Conservation (phyloP, 2,113 vertebrate species). For the Cacatua alba region DNA sequence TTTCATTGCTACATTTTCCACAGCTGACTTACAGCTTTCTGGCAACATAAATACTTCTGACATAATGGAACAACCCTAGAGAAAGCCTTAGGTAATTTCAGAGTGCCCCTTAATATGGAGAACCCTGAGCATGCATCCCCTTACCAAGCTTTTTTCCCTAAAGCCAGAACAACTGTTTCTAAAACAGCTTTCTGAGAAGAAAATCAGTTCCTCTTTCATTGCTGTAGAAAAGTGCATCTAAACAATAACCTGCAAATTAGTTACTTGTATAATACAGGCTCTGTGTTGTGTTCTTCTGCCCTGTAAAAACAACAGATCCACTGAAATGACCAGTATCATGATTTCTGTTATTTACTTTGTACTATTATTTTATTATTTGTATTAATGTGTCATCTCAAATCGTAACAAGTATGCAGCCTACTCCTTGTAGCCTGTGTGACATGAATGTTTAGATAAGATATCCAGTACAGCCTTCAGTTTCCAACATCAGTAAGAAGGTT, state of each 20-base stretch:
- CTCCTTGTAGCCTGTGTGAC: rapidly evolving
- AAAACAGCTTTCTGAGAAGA: neutral
- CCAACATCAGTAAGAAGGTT: neutral
- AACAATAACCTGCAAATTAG: neutral
- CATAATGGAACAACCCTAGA: slow-evolving; percentile 45
- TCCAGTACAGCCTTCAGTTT: neutral
- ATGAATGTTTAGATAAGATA: rapidly evolving
- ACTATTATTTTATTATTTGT: neutral
- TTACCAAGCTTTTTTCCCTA: neutral
- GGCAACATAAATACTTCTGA: slow-evolving; percentile 43
- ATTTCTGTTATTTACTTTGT: neutral
- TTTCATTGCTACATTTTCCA: slow-evolving; percentile 31
- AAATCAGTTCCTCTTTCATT: neutral
- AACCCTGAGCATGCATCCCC: neutral
- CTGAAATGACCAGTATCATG: neutral
- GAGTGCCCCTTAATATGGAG: neutral
- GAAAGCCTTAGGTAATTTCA: slow-evolving; percentile 61
- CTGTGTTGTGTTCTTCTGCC: neutral
- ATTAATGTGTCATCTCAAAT: neutral
- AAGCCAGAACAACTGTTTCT: neutral
- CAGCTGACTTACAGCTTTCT: slow-evolving; percentile 1
- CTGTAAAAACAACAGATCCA: neutral
- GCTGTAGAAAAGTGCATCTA: neutral
- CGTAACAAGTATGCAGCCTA: rapidly evolving
- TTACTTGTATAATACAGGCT: rapidly evolving